phyloP scores from a whole-genome alignment of 2,797 vertebrate species.

The Crypturellus tataupa region DNA sequence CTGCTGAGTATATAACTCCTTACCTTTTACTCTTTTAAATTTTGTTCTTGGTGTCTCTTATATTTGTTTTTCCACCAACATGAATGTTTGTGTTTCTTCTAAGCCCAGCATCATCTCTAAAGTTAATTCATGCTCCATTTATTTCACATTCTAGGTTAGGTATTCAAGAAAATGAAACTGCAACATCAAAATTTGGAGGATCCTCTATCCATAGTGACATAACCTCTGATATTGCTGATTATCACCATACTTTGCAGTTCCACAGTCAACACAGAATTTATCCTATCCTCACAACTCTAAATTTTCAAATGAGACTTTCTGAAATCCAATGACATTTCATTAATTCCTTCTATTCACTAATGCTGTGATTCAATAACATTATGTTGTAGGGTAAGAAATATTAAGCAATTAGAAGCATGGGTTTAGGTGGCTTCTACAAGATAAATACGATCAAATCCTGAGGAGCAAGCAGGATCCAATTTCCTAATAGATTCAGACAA shows the following conservation, averaged over 20 bases:
- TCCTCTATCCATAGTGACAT: not conserved
- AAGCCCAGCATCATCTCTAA: not conserved
- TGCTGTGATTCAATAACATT: not conserved
- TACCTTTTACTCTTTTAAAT: not conserved
- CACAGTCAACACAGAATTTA: not conserved
- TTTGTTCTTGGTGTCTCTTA: not conserved
- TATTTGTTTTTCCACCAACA: not conserved
- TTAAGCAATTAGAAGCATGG: not conserved
- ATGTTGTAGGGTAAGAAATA: not conserved
- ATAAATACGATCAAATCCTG: not conserved
- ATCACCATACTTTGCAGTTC: not conserved
- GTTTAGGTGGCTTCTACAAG: not conserved
- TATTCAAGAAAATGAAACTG: not conserved
- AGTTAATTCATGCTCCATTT: not conserved
- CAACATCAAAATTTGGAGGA: not conserved
- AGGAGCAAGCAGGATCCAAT: not conserved
- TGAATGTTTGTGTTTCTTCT: not conserved
- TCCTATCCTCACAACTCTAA: not conserved
- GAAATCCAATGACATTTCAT: not conserved
- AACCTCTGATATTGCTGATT: not conserved
- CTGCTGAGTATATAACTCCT: not conserved
- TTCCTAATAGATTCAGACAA: not conserved
- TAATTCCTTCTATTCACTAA: not conserved
- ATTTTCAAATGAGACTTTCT: slow-evolving; percentile 6
- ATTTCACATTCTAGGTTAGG: not conserved